These are phyloP conservation scores for Pterobdella sp. DNA, from an alignment of 2,888 invertebrate species.

Conservation along the genomic window DNA sequence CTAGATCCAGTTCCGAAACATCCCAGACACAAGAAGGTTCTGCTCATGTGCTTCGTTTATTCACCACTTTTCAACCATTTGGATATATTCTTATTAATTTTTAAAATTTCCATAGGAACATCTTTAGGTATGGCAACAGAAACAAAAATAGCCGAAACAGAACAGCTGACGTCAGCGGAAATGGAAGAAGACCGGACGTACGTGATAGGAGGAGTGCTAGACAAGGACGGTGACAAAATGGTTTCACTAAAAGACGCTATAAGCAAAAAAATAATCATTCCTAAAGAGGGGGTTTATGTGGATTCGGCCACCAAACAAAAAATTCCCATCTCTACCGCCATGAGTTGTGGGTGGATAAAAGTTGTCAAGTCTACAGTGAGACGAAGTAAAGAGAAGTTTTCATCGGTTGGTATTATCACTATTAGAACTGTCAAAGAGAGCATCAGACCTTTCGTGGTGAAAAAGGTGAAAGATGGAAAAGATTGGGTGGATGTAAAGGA, in stretches of 20 bases:
- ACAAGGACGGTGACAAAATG: slow-evolving; percentile 55
- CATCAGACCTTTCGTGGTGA: slow-evolving; percentile 31
- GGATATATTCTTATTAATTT: not conserved
- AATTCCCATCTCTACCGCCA: slow-evolving; percentile 44
- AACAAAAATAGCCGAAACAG: slow-evolving; percentile 40
- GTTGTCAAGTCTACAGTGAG: slow-evolving; percentile 31
- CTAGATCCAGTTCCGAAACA: no score
- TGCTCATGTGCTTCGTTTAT: not conserved
- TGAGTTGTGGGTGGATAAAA: slow-evolving; percentile 44
- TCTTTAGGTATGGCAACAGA: slow-evolving; percentile 37
- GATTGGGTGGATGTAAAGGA: slow-evolving; percentile 59
- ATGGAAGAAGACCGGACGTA: slow-evolving; percentile 45
- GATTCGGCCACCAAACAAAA: slow-evolving; percentile 30
- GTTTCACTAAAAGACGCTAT: slow-evolving; percentile 37
- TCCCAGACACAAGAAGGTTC: not conserved
- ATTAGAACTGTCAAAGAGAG: slow-evolving; percentile 44
- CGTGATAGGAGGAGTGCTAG: slow-evolving; percentile 55
- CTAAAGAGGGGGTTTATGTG: slow-evolving; percentile 33
- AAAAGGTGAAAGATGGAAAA: slow-evolving; percentile 25
- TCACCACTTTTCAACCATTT: not conserved
- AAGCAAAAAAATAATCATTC: slow-evolving; percentile 32
- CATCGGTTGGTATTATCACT: slow-evolving; percentile 48
- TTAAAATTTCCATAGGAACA: slow-evolving; percentile 12
- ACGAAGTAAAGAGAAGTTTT: slow-evolving; percentile 44
- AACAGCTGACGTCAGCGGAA: slow-evolving; percentile 43